A percentile compares a stretch with the other conserved stretches of the same genome.
phyloP scores from a whole-genome alignment of 2,113 vertebrate genomes.

The Dasypus novemcinctus region DNA sequence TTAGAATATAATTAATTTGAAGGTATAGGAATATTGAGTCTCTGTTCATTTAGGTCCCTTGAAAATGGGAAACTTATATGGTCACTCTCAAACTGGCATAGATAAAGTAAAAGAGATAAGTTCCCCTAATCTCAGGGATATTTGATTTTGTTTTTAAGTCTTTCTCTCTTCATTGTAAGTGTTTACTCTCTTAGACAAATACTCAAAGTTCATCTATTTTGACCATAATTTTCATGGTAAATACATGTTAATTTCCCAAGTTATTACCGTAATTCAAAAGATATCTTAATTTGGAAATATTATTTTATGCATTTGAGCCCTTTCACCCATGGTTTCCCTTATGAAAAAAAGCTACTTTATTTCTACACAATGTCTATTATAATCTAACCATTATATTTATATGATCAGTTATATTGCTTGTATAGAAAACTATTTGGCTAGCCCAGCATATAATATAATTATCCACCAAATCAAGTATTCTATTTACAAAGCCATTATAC shows the following conservation, averaged over 20 bases:
- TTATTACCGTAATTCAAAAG: not conserved
- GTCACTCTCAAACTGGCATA: rapidly evolving
- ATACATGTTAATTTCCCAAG: not conserved
- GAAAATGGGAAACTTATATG: not conserved
- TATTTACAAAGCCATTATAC: not conserved
- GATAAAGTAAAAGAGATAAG: not conserved
- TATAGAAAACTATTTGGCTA: not conserved
- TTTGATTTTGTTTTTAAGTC: not conserved
- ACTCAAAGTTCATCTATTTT: not conserved
- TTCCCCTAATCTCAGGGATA: not conserved
- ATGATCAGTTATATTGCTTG: not conserved
- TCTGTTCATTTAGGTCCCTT: not conserved
- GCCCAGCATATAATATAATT: not conserved
- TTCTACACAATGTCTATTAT: not conserved
- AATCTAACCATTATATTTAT: not conserved
- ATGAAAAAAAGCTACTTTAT: not conserved
- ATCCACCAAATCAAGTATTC: not conserved
- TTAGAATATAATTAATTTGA: not conserved
- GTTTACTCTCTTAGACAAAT: not conserved
- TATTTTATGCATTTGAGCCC: not conserved
- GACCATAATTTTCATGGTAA: not conserved
- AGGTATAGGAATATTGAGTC: not conserved
- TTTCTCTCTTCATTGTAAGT: not conserved
- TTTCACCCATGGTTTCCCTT: not conserved
- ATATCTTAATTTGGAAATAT: not conserved